Conservation (phyloP, 2,797 vertebrate genomes). For the Nothura maculosa region DNA sequence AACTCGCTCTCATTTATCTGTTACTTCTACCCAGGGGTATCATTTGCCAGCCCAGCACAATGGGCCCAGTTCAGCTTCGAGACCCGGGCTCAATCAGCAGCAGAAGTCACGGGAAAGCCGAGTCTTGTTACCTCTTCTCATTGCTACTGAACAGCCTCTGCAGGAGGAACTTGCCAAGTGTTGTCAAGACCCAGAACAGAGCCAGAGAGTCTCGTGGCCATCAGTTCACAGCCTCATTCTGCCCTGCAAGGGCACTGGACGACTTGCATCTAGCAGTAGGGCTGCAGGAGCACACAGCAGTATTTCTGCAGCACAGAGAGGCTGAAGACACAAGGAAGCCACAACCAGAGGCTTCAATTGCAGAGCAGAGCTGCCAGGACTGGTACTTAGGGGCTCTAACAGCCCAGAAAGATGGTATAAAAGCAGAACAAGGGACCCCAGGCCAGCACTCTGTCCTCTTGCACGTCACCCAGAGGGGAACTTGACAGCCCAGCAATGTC, state of each 20-base stretch:
- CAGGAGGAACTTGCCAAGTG: not conserved
- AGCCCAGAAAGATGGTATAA: fast-evolving
- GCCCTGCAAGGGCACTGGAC: not conserved
- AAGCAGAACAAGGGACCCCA: not conserved
- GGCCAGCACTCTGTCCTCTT: not conserved
- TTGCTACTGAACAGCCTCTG: not conserved
- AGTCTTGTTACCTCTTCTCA: constrained; percentile 14
- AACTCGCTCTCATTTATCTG: constrained; percentile 21
- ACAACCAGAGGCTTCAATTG: fast-evolving
- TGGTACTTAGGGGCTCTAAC: fast-evolving
- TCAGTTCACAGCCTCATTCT: not conserved
- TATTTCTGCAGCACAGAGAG: not conserved
- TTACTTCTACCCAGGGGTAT: constrained; percentile 61
- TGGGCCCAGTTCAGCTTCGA: not conserved
- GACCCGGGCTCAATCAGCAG: constrained; percentile 7
- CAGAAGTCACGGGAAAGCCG: not conserved
- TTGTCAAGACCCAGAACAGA: not conserved
- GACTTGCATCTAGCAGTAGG: not conserved
- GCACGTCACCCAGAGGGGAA: not conserved
- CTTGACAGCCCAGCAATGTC: not conserved
- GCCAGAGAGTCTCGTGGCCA: not conserved
- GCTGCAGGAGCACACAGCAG: not conserved
- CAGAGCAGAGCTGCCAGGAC: fast-evolving
- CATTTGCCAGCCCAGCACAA: constrained; percentile 45
- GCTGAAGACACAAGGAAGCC: not conserved